Evolutionary conservation across 2,888 invertebrate species (phyloP).

Genomic region (Drosophila affinis): DNA sequence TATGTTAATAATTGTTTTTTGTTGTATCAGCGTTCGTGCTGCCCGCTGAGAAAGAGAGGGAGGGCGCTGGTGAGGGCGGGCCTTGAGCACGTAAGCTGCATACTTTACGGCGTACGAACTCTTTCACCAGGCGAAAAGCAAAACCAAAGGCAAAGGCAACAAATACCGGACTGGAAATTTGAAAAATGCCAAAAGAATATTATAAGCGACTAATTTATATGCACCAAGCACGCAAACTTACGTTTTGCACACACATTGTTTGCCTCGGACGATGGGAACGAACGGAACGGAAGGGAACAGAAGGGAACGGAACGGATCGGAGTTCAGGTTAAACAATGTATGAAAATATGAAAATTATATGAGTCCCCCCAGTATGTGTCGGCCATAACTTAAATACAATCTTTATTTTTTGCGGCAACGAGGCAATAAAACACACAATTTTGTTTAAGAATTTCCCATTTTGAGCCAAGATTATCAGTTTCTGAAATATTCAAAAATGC

Average conservation of each 20-base stretch:
- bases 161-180: constrained; percentile 78
- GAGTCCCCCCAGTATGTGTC: constrained; percentile 65
- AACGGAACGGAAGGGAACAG: constrained; percentile 33
- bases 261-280: constrained; percentile 39
- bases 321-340: constrained; percentile 71
- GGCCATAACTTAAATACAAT: constrained; percentile 75
- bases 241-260: constrained; percentile 78
- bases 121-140: constrained; percentile 62
- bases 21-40: constrained; percentile 23
- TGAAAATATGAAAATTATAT: constrained; percentile 77
- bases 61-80: constrained; percentile 33
- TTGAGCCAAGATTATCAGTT: not conserved
- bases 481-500: not conserved
- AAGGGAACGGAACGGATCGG: constrained; percentile 45
- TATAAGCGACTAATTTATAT: constrained; percentile 77
- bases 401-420: constrained; percentile 9
- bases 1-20: constrained; percentile 81
- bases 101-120: constrained; percentile 77
- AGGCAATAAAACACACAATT: constrained; percentile 14
- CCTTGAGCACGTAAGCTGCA: constrained; percentile 76
- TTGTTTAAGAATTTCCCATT: constrained; percentile 2
- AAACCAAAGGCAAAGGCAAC: constrained; percentile 32
- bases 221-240: constrained; percentile 76
- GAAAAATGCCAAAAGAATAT: constrained; percentile 79
- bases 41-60: not conserved